Evolutionary conservation across 2,113 vertebrate genomes (phyloP).

Genomic region (Pollachius pollachius): DNA sequence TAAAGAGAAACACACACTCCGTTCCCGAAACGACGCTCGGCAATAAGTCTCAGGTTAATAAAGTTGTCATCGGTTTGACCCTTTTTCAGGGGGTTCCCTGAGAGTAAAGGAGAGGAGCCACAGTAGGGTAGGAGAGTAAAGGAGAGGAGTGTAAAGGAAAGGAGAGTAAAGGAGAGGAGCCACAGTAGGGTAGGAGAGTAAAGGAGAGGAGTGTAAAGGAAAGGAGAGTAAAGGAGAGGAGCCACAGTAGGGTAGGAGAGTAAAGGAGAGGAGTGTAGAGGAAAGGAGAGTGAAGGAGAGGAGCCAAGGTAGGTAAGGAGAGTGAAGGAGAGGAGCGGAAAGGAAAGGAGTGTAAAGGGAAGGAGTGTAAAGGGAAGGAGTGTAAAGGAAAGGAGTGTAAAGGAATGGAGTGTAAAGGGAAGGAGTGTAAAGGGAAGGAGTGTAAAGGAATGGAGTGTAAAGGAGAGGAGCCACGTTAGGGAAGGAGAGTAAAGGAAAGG

Average conservation of each 20-base stretch:
- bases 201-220: not conserved
- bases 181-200: not conserved
- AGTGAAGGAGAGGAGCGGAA: not conserved
- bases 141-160: conserved; percentile 19
- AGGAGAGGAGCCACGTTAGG: too few relatives aligned
- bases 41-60: conserved; percentile 62
- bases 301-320: not conserved
- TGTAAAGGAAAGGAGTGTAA: too few relatives aligned
- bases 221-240: conserved; percentile 27
- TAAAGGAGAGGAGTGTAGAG: not conserved
- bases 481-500: too few relatives aligned
- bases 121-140: conserved; percentile 19
- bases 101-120: not conserved
- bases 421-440: too few relatives aligned
- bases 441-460: too few relatives aligned
- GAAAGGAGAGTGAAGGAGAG: too few relatives aligned
- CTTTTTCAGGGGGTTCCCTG: conserved; percentile 41
- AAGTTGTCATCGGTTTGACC: conserved; percentile 45
- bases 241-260: too few relatives aligned
- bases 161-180: conserved; percentile 28
- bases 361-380: too few relatives aligned
- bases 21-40: conserved; percentile 53
- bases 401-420: too few relatives aligned
- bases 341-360: too few relatives aligned
- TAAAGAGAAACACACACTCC: conserved; percentile 33